Conservation (phyloP, 1,140 invertebrate species). For the Bombyx mandarina region DNA sequence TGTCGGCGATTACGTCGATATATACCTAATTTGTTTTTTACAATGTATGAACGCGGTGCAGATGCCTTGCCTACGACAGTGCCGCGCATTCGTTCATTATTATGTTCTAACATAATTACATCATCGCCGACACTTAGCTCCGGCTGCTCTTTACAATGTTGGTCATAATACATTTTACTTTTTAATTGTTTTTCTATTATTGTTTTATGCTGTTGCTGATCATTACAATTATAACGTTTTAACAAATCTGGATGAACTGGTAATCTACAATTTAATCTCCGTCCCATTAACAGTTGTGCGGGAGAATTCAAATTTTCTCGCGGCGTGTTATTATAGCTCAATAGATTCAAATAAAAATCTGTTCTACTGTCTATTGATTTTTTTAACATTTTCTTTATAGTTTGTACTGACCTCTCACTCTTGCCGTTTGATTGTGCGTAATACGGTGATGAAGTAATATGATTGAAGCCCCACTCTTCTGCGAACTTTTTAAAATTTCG, state of each 20-base stretch:
- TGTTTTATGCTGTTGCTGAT: no score
- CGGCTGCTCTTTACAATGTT: no score
- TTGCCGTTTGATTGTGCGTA: conserved; percentile 18
- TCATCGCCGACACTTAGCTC: no score
- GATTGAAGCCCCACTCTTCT: conserved; percentile 8
- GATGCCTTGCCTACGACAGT: no score
- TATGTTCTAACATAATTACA: no score
- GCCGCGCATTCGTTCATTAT: no score
- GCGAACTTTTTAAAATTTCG: conserved; percentile 5
- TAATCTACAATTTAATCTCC: conserved; percentile 6
- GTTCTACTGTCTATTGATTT: conserved; percentile 10
- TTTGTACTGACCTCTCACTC: conserved; percentile 16
- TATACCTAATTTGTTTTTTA: no score
- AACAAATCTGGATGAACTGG: conserved; percentile 1
- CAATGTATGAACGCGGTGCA: no score
- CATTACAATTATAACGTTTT: no score
- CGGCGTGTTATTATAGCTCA: conserved; percentile 14
- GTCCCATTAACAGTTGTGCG: conserved; percentile 19
- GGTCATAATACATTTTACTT: no score
- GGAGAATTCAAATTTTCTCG: conserved; percentile 13
- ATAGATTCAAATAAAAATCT: conserved; percentile 14
- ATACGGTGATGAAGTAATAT: conserved; percentile 12
- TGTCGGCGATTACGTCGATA: no score
- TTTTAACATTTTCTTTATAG: conserved; percentile 15
- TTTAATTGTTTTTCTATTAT: no score